Evolutionary conservation across 2,888 invertebrate species (phyloP).

Genomic region (Drosophila hamatofila): DNA sequence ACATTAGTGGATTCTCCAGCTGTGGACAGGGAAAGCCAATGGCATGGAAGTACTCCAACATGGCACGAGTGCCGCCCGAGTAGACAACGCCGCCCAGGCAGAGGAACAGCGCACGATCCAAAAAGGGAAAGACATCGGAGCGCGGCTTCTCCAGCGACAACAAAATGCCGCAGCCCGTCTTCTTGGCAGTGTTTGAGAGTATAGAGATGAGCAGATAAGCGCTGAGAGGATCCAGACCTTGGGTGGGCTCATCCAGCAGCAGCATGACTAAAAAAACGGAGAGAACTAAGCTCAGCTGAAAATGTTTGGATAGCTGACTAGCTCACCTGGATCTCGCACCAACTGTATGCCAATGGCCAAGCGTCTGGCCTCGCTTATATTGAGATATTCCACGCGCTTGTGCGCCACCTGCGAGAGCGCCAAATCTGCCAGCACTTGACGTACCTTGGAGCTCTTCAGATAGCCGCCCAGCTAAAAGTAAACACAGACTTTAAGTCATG

Average conservation of each 20-base stretch:
- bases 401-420: constrained; percentile 96
- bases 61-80: constrained; percentile 95
- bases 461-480: constrained; percentile 89
- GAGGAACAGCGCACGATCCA: constrained; percentile 95
- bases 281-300: no score
- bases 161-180: constrained; percentile 95
- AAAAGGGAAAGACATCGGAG: constrained; percentile 97
- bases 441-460: constrained; percentile 93
- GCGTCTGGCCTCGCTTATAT: constrained; percentile 95
- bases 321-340: constrained; percentile 94
- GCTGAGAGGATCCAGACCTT: constrained; percentile 97
- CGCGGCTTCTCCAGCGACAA: constrained; percentile 97
- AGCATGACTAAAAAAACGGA: constrained; percentile 89
- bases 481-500: not conserved
- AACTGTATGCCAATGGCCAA: constrained; percentile 96
- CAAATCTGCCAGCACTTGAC: constrained; percentile 96
- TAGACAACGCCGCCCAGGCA: constrained; percentile 97
- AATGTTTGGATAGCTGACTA: no score
- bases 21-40: constrained; percentile 99
- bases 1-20: constrained; percentile 98
- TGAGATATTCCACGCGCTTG: constrained; percentile 92
- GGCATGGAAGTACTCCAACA: constrained; percentile 97
- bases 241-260: constrained; percentile 96
- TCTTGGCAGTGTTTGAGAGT: constrained; percentile 94
- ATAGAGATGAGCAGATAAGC: constrained; percentile 98